Evolutionary conservation across 2,113 vertebrate species (phyloP), one percentile per base, ranked within the genome.

Genomic region (Nothoprocta perdicaria): DNA sequence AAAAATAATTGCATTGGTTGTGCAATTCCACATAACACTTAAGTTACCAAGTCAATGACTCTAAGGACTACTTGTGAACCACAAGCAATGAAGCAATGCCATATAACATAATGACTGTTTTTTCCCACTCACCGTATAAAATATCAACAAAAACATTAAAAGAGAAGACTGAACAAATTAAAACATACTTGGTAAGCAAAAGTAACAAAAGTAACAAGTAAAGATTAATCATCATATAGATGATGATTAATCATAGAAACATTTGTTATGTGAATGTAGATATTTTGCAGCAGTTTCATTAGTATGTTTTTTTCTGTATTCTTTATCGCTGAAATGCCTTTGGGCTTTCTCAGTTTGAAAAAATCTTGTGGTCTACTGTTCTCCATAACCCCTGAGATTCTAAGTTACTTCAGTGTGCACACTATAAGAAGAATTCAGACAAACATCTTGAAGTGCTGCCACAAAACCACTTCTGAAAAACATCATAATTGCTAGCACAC

Each of bases 1-100:
- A 38, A 72, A 40, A 61, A 89, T 43, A 21, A 0, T 2, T 2
- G 1, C 4, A 1, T 7, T 62, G 19, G 4, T 65, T 60, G 17
- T 84, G 27, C 43, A 86, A 23, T 68, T 85, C 57, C 43, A 46
- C 14, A 17, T 53, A 43, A 80, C 16, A 5, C 31, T 65, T 16
- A 3, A 3, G 3, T 75, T 38, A 75, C 7, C n/a, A 58, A 26
- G 79, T 85, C 27, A 45, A 1, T 69, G n/a, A 8, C 52, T 76
- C 62, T 68, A 35, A 46, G 53, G 18, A n/a, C 31, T 75, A 10
- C 5, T 72, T 90, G n/a, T 57, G 27, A 87, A n/a, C 18, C 69
- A 17, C 21, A 38, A 38, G 35, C 35, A 83, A 61, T 65, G 48
- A 80, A 86, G 23, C 9, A 69, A 75, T 73, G 24, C 1, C 6